Conservation (phyloP, 2,888 invertebrate species). For the Drosophila quasianomalipes region DNA sequence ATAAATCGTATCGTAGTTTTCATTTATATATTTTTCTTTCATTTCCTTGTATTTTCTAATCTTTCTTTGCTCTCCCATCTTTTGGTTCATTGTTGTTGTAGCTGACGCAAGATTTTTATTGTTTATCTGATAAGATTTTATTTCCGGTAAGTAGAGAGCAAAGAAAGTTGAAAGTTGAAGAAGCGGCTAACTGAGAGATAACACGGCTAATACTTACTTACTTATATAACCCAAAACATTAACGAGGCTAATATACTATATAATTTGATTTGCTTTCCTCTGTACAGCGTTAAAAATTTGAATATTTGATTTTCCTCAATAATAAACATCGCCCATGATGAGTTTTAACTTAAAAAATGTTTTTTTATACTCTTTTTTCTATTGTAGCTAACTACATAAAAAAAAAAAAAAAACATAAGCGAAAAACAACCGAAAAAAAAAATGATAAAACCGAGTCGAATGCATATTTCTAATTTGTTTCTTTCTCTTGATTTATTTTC, state of each 20-base stretch:
- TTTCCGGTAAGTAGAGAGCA: conserved; percentile 67
- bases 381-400: conserved; percentile 52
- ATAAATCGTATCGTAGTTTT: neutral
- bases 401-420: neutral
- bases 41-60: neutral
- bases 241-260: conserved; percentile 43
- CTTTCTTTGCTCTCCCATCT: conserved; percentile 7
- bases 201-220: conserved; percentile 27
- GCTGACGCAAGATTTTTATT: conserved; percentile 53
- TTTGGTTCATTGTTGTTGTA: conserved; percentile 54
- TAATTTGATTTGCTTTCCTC: conserved; percentile 61
- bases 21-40: neutral
- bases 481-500: conserved; percentile 78
- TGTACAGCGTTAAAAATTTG: conserved; percentile 55
- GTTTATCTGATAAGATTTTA: conserved; percentile 54
- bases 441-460: conserved; percentile 25
- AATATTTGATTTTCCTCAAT: conserved; percentile 59
- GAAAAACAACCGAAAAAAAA: conserved; percentile 13
- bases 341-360: conserved; percentile 58
- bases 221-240: conserved; percentile 17
- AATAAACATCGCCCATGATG: conserved; percentile 63
- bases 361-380: conserved; percentile 60
- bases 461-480: conserved; percentile 73
- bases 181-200: conserved; percentile 21
- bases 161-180: conserved; percentile 11